Base-by-base conservation (phyloP, 1,140 invertebrate species). In the Bombus consobrinus region DNA sequence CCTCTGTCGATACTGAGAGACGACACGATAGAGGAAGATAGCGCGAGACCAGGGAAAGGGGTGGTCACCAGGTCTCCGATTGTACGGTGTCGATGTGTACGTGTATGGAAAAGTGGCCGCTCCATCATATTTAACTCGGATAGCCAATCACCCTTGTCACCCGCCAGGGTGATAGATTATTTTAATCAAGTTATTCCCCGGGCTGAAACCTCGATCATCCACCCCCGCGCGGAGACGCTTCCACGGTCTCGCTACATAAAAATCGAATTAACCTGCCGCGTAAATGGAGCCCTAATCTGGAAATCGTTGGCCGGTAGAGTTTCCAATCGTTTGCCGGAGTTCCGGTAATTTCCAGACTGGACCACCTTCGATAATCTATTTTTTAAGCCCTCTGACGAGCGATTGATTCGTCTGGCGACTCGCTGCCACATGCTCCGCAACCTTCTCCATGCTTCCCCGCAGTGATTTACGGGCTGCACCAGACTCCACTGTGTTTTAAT, bases 61-160 rank as follows among this genome's bases (percentile, higher is more conserved):
- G 25, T 41, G 57, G 75, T 41, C 57, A 41, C 13, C 37, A 8
- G 22, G 39, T 66, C 71, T 53, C 32, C 28, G 53, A 88, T 76
- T 69, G 79, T 80, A 69, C 77, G 47, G 59, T 64, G 68, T 62
- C 83, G 75, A 77, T 57, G 68, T 59, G 43, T 83, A 73, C n/a
- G 28, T 37, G 59, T 79, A 69, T 82, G 81, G 69, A 89, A 80
- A 86, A 77, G 81, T 86, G 79, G 73, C 41, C 85, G 83, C 79
- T 92, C 87, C 87, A 91, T 92, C 90, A 91, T 89, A 92, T 87
- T 91, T 90, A 92, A 85, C 89, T 92, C 85, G 81, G 85, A 88
- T 89, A 87, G 87, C 88, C 86, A 86, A 92, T 91, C 85, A 88
- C 64, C 81, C 85, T 89, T 89, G 88, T 92, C 89, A 88, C 80